Base-by-base conservation (phyloP, 2,113 vertebrate species). In the Mionectes macconnelli region DNA sequence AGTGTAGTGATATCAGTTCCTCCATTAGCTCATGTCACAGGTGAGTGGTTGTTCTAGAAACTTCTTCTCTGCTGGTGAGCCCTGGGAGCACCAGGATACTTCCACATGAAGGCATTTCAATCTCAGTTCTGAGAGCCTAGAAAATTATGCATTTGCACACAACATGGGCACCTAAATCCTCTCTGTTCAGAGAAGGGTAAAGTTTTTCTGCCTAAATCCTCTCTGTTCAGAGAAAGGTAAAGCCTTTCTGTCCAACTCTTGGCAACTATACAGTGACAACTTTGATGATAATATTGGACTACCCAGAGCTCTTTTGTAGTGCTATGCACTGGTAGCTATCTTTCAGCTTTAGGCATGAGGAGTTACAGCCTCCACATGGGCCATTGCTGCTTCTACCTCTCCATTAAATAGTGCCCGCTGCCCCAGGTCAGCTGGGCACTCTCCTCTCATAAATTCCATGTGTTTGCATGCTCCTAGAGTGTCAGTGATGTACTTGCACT, bases 1-100 rank as follows among this genome's bases (percentile, higher is more conserved):
- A 76, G 6, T 1, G 1, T 16, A n/a, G 50, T 17, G 39, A 2
- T 68, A 47, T 5, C 14, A 12, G 3, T 60, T 44, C 30, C 31
- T 76, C 16, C 9, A 0, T 68, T 79, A 67, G 39, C 16, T 90
- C 25, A 6, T 21, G 6, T 12, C 2, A 3, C 14, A 33, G 30
- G 16, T 53, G 22, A 31, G 12, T 74, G 4, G 16, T 39, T 59
- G 5, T 84, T 90, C 24, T 47, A 13, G 45, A 59, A 23, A 33
- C 31, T 55, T 52, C 0, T 0, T 42, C 22, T 70, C 44, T 85
- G 66, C 45, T 91, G 53, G 12, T 3, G 3, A 64, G 35, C 27
- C 5, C 17, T 86, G 27, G 18, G 11, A 72, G 14, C 30, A 66
- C 31, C 27, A 80, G 40, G 18, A 20, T 44, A 6, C 59, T 69